Base-by-base conservation (phyloP, 1,140 invertebrate species). In the Leptoteleia sp. region DNA sequence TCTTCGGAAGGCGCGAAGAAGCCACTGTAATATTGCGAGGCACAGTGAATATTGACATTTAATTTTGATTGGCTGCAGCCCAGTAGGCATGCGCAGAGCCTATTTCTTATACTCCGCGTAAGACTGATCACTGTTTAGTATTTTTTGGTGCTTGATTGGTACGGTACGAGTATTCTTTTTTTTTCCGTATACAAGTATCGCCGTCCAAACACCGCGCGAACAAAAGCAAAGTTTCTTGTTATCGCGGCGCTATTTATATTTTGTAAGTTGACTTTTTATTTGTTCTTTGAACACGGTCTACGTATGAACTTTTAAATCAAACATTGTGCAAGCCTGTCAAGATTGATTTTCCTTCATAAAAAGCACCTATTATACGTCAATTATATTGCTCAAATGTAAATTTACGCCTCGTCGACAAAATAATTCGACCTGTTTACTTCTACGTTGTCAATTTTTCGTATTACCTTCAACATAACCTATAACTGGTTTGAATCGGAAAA, bases 41-140 rank as follows among this genome's bases (percentile, higher is more conserved):
- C 27, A 29, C 27, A 7, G 15, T 31, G 9, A 45, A 47, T 65
- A 65, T 65, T 65, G 61, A 65, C 61, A 52, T 65, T 65, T 65
- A 7, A 65, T 43, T 65, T 62, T 65, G 22, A 65, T 65, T 65
- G 61, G 61, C 9, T 12, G n/a, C 42, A 52, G 43, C 45, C 22
- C 25, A 42, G 0, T 33, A 15, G 3, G 7, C 59, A 62, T 62
- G 59, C 59, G 59, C 59, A 62, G 11, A 37, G 27, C n/a, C 9
- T n/a, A 6, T 17, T 16, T 31, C 12, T 64, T 50, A 15, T 42
- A n/a, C 27, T 31, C 9, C 0, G 29, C 1, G 17, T 27, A 13
- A 25, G 6, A 37, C 29, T 0, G 29, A 13, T 43, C 25, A 13
- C 13, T 31, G 40, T 62, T 62, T 38, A 47, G 59, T 62, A 62